phyloP scores from a whole-genome alignment of 2,797 vertebrate species.

The Pipistrellus nathusii region DNA sequence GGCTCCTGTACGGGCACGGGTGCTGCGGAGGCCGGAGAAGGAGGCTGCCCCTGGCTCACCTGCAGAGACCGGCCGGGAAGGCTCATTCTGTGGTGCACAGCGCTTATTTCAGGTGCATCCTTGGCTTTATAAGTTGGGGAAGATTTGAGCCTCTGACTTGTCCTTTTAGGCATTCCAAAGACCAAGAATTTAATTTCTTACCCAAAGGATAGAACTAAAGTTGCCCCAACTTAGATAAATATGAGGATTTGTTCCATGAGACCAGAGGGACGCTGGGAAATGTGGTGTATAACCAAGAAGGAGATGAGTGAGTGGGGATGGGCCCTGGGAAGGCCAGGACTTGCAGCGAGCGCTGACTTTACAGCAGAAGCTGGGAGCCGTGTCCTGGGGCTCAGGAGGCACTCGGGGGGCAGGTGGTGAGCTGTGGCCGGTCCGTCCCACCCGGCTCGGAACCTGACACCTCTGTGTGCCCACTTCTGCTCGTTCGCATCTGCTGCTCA shows the following conservation, averaged over 20 bases:
- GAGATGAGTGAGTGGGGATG: background rate
- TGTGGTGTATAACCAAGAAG: background rate
- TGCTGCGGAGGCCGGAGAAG: background rate
- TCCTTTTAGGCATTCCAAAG: slow-evolving; percentile 38
- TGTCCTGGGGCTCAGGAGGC: background rate
- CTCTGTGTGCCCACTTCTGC: background rate
- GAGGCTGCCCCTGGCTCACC: background rate
- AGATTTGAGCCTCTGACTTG: background rate
- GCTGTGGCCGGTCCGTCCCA: background rate
- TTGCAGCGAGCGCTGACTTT: background rate
- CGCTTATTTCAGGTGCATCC: background rate
- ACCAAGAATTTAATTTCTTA: background rate
- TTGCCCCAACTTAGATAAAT: background rate
- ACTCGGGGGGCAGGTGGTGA: background rate
- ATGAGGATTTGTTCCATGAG: background rate
- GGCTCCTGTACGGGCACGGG: background rate
- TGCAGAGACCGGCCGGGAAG: background rate
- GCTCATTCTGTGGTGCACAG: background rate
- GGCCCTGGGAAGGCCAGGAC: background rate
- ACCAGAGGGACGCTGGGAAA: background rate
- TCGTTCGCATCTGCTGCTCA: background rate
- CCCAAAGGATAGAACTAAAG: background rate
- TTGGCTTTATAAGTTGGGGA: background rate
- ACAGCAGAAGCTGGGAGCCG: background rate
- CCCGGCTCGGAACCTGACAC: background rate